These are phyloP conservation scores for Sesamia nonagrioides DNA, from an alignment of 1,140 invertebrate species.

Conservation along the genomic window DNA sequence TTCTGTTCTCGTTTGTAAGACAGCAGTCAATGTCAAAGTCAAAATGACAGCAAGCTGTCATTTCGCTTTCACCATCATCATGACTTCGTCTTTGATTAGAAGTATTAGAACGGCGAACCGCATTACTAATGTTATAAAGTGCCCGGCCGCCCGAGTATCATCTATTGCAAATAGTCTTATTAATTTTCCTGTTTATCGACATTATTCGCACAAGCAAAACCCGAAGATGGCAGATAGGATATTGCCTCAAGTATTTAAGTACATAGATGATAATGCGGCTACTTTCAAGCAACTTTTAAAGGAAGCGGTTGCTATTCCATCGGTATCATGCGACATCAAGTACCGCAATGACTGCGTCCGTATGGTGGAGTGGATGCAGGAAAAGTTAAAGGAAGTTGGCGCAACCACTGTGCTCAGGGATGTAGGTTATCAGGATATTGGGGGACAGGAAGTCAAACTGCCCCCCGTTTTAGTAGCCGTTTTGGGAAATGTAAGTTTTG, in stretches of 20 bases:
- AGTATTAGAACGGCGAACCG: conserved; percentile 50
- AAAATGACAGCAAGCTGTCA: conserved; percentile 46
- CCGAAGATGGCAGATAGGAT: conserved; percentile 76
- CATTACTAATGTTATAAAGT: conserved; percentile 59
- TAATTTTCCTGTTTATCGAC: conserved; percentile 39
- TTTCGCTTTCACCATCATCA: conserved; percentile 25
- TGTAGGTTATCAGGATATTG: conserved; percentile 93
- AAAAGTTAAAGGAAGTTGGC: conserved; percentile 93
- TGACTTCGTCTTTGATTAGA: conserved; percentile 57
- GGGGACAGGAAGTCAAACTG: conserved; percentile 92
- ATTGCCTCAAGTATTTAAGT: conserved; percentile 88
- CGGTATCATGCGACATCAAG: conserved; percentile 97
- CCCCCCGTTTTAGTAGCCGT: conserved; percentile 96
- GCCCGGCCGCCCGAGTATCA: conserved; percentile 59
- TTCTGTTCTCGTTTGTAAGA: not conserved
- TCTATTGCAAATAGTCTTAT: conserved; percentile 45
- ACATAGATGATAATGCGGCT: conserved; percentile 93
- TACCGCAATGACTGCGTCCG: conserved; percentile 90
- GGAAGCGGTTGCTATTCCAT: conserved; percentile 97
- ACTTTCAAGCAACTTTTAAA: conserved; percentile 94
- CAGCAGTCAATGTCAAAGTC: conserved; percentile 7
- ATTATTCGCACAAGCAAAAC: conserved; percentile 64
- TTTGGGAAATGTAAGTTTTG: conserved; percentile 90
- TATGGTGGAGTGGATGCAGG: conserved; percentile 93
- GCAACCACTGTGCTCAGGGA: conserved; percentile 92